A percentile compares a stretch with the other conserved stretches of the same genome.
phyloP scores from a whole-genome alignment of 1,140 invertebrate genomes.

The Cheumatopsyche charites region DNA sequence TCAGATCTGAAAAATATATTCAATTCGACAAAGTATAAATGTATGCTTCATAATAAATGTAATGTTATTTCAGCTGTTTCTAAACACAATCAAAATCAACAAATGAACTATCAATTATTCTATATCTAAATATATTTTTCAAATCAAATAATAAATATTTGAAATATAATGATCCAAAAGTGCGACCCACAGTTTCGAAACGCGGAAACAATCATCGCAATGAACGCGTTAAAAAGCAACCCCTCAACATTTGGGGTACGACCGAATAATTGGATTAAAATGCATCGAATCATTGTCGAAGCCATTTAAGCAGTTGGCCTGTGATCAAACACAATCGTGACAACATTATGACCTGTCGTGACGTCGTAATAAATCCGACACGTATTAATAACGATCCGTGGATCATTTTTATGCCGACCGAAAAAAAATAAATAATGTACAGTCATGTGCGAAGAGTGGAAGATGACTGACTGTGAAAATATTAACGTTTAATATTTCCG shows the following conservation, averaged over 20 bases:
- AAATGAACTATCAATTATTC: too few relatives aligned
- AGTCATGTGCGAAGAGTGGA: background rate
- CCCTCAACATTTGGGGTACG: background rate
- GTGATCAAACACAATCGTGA: background rate
- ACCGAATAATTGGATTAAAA: slow-evolving; percentile 36
- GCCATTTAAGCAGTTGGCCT: slow-evolving; percentile 17
- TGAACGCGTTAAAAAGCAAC: slow-evolving; percentile 8
- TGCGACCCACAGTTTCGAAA: background rate
- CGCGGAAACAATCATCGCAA: background rate
- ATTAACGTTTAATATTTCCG: slow-evolving; percentile 38
- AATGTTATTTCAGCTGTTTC: too few relatives aligned
- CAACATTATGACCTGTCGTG: background rate
- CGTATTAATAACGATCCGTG: too few relatives aligned
- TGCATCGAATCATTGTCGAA: slow-evolving; percentile 22
- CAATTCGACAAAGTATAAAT: too few relatives aligned
- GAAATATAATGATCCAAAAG: too few relatives aligned
- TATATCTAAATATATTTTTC: too few relatives aligned
- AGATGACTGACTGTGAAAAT: slow-evolving; percentile 24
- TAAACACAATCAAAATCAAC: too few relatives aligned
- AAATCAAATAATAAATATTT: too few relatives aligned
- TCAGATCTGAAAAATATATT: too few relatives aligned
- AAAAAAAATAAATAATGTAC: background rate
- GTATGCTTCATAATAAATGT: too few relatives aligned
- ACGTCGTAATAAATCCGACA: background rate
- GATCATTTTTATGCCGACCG: too few relatives aligned